These are phyloP conservation scores for Hiodon tergisus DNA, from an alignment of 2,113 vertebrate genomes.

Conservation along the genomic window DNA sequence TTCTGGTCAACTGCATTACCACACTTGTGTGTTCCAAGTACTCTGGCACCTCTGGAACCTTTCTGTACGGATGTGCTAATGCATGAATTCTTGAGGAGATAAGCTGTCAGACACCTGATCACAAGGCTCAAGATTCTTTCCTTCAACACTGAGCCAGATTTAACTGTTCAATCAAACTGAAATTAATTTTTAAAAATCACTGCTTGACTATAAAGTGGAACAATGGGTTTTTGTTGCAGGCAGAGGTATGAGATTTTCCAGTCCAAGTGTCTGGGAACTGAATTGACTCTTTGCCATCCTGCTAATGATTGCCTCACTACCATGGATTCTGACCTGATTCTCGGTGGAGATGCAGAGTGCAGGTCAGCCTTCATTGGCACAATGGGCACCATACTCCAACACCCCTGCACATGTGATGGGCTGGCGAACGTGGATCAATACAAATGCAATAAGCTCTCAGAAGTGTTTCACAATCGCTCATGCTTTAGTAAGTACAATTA, in stretches of 20 bases:
- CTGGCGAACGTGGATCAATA: constrained; percentile 41
- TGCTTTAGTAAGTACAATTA: constrained; percentile 65
- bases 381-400: constrained; percentile 68
- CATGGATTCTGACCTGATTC: constrained; percentile 55
- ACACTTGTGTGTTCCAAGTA: too few relatives aligned
- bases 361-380: constrained; percentile 69
- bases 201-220: too few relatives aligned
- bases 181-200: too few relatives aligned
- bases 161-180: too few relatives aligned
- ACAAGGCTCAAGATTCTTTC: too few relatives aligned
- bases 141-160: too few relatives aligned
- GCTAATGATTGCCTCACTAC: constrained; percentile 58
- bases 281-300: constrained; percentile 46
- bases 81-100: too few relatives aligned
- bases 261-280: constrained; percentile 68
- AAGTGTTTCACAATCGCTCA: constrained; percentile 71
- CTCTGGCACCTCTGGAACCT: too few relatives aligned
- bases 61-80: too few relatives aligned
- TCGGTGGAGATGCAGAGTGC: constrained; percentile 65
- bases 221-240: constrained; percentile 45
- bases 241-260: constrained; percentile 56
- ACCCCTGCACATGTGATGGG: constrained; percentile 67
- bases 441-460: constrained; percentile 64
- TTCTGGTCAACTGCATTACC: too few relatives aligned
- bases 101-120: too few relatives aligned